phyloP scores from a whole-genome alignment of 2,888 invertebrate species.

The Linnaemya vulpina region DNA sequence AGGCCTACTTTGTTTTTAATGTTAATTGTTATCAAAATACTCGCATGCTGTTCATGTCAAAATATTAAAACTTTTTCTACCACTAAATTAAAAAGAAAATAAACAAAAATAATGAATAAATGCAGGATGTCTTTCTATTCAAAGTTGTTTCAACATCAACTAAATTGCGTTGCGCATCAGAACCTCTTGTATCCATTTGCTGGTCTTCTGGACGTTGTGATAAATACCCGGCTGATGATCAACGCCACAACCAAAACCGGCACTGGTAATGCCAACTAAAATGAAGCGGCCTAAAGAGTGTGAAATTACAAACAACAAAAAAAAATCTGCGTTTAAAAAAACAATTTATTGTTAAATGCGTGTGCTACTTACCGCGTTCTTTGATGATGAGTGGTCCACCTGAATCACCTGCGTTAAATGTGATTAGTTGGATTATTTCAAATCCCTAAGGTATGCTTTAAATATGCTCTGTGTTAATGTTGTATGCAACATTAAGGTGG shows the following conservation, averaged over 20 bases:
- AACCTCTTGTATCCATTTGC: slow-evolving; percentile 87
- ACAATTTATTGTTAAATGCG: neutral
- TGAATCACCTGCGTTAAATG: slow-evolving; percentile 86
- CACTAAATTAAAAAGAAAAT: slow-evolving; percentile 1
- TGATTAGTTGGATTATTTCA: neutral
- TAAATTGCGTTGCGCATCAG: slow-evolving; percentile 74
- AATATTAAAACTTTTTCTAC: neutral
- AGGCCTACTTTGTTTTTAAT: neutral
- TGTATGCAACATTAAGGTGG: neutral
- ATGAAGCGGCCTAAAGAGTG: slow-evolving; percentile 85
- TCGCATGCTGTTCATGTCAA: neutral
- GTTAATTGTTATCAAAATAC: neutral
- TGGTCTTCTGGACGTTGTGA: slow-evolving; percentile 89
- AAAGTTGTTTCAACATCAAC: slow-evolving; percentile 15
- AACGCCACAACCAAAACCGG: slow-evolving; percentile 93
- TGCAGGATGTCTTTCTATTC: neutral
- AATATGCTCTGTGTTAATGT: too few species aligned
- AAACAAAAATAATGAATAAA: neutral
- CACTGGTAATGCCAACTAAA: slow-evolving; percentile 91
- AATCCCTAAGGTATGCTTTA: slow-evolving; percentile 75
- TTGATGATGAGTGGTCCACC: slow-evolving; percentile 90
- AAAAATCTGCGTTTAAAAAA: neutral
- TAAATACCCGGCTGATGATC: slow-evolving; percentile 94
- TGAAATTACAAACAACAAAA: neutral
- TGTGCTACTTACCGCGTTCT: slow-evolving; percentile 83